Evolutionary conservation across 2,113 vertebrate genomes (phyloP), one percentile per base, ranked within the genome.

Genomic region (Rhadina sibilatrix): DNA sequence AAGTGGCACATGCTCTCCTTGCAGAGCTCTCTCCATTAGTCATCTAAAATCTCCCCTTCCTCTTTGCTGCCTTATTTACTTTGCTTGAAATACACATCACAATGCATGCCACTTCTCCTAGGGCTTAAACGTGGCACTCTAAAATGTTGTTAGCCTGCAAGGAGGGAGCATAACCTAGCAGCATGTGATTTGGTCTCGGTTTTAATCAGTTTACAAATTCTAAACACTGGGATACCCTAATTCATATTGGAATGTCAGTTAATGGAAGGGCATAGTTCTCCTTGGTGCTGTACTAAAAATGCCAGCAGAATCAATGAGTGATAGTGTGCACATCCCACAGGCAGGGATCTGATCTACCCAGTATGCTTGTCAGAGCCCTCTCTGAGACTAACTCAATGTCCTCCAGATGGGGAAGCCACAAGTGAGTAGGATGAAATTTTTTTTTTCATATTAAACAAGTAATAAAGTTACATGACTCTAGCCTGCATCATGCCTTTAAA

Each of bases 351-450:
- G 59, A 85, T 95, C 46, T 27, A 63, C 50, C 8, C 70, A 61
- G 24, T 77, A 20, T 31, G 38, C 33, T 87, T 93, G 54, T 63
- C 74, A 71, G 87, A 90, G 59, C 38, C 52, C n/a, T 92, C 84
- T 83, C 81, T 77, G 28, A 87, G 70, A 66, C 44, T 80, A 77
- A 71, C 24, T 95, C 89, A 85, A 75, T 83, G 50, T 1, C 24
- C 59, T 94, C 90, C 93, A 97, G 93, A 95, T 88, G 91, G 37
- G 20, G 6, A 97, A 96, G 64, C 84, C 91, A 87, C 87, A 94
- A 94, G 31, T 54, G 9, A 92, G 65, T 33, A 81, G 74, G 85
- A 90, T 12, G 33, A 77, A 40, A 1, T 40, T 12, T 63, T 70
- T 94, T 96, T 64, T 90, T 95, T 95, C 57, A 82, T 89, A 87